A percentile compares a stretch with the other conserved stretches of the same genome.
Evolutionary conservation across 2,888 invertebrate species (phyloP).

Genomic region (Drosophila diplacantha): DNA sequence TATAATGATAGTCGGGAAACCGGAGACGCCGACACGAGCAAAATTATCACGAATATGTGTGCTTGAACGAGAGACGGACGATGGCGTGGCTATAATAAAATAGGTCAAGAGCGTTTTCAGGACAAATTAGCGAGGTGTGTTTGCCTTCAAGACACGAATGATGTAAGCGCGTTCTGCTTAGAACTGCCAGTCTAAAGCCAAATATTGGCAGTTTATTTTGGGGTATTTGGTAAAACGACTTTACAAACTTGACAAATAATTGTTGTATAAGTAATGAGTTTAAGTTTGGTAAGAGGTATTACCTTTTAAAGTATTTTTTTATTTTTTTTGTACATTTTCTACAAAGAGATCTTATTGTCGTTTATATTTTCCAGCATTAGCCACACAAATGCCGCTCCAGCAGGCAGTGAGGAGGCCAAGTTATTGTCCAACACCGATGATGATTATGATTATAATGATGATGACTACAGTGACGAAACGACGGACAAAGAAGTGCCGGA

Average conservation of each 20-base stretch:
- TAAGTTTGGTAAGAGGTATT: background rate
- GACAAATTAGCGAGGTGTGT: conserved; percentile 60
- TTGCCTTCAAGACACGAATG: conserved; percentile 21
- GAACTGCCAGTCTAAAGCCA: conserved; percentile 35
- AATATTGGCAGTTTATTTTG: conserved; percentile 27
- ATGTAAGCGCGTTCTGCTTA: conserved; percentile 31
- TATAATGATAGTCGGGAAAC: conserved; percentile 43
- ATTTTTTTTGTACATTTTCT: background rate
- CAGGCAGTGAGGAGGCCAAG: conserved; percentile 41
- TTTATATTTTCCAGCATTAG: conserved; percentile 55
- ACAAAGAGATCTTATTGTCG: background rate
- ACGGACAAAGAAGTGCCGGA: conserved; percentile 41
- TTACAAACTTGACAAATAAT: conserved; percentile 33
- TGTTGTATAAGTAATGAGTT: conserved; percentile 19
- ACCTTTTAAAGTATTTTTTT: background rate
- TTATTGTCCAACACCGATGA: conserved; percentile 45
- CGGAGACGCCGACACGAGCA: conserved; percentile 12
- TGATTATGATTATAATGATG: conserved; percentile 62
- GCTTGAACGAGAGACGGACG: conserved; percentile 2
- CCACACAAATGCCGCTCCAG: conserved; percentile 66
- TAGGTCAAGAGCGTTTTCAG: conserved; percentile 61
- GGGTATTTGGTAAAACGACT: conserved; percentile 40
- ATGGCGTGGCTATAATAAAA: conserved; percentile 36
- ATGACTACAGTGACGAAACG: conserved; percentile 59
- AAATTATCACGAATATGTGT: conserved; percentile 18